Conservation (phyloP, 2,113 vertebrate genomes). For the Pipra filicauda region DNA sequence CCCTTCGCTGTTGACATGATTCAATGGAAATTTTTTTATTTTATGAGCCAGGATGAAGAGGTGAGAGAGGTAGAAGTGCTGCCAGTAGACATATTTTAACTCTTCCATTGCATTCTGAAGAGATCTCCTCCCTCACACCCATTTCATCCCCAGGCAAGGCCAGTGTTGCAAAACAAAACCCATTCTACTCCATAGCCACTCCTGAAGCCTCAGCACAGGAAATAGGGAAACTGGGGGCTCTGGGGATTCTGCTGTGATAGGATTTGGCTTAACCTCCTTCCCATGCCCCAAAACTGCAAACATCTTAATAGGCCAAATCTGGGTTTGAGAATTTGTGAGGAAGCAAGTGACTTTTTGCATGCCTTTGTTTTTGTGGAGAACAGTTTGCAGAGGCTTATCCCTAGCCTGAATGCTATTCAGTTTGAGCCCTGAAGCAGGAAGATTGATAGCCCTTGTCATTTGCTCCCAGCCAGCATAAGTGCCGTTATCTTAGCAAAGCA, state of each 20-base stretch:
- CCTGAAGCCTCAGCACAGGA: background rate
- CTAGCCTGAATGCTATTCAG: background rate
- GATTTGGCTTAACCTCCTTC: background rate
- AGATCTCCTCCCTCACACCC: background rate
- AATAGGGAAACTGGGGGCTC: background rate
- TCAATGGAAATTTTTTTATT: background rate
- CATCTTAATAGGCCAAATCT: background rate
- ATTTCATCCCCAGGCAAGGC: background rate
- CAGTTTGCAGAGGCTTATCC: background rate
- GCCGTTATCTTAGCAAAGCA: slow-evolving; percentile 43
- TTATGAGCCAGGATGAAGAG: background rate
- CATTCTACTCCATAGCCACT: background rate
- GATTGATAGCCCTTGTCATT: slow-evolving; percentile 14
- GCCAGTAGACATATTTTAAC: accelerated
- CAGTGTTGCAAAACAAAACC: background rate
- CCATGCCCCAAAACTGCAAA: background rate
- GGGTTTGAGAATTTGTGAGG: background rate
- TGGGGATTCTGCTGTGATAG: background rate
- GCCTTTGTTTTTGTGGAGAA: background rate
- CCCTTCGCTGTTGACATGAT: background rate
- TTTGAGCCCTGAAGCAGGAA: slow-evolving; percentile 9
- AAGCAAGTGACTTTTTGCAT: background rate
- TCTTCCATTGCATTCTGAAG: background rate
- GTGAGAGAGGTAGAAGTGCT: background rate
- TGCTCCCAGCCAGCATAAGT: background rate